A percentile compares a stretch with the other conserved stretches of the same genome.
Evolutionary conservation across 2,888 invertebrate species (phyloP).

Genomic region (Celastrina argiolus): DNA sequence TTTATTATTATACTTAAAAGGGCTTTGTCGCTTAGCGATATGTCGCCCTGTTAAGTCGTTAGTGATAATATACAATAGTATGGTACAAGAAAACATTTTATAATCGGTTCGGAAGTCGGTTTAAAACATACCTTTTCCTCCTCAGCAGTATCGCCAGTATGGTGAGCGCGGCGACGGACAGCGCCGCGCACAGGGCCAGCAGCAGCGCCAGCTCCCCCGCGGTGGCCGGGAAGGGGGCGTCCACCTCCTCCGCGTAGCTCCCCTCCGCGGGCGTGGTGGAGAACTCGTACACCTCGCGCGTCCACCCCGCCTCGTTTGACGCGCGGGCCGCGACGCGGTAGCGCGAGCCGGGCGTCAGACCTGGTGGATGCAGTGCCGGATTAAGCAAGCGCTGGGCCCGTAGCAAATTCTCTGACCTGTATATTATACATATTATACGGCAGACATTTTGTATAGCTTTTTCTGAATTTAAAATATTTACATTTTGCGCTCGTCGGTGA

Average conservation of each 20-base stretch:
- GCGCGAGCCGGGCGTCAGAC: conserved; percentile 76
- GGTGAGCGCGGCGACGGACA: conserved; percentile 75
- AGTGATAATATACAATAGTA: too few species aligned
- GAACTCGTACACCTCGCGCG: conserved; percentile 79
- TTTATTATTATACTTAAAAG: too few species aligned
- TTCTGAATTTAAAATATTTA: too few species aligned
- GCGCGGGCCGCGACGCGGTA: conserved; percentile 80
- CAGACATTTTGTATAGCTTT: too few species aligned
- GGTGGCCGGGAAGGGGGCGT: conserved; percentile 68
- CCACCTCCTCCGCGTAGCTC: conserved; percentile 65
- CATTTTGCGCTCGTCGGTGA: too few species aligned
- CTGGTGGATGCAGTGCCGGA: conserved; percentile 38
- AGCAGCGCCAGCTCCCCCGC: conserved; percentile 68
- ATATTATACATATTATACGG: too few species aligned
- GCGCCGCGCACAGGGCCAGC: conserved; percentile 75
- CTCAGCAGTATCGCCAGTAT: conserved; percentile 79
- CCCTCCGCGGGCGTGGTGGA: conserved; percentile 77
- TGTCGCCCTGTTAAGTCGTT: too few species aligned
- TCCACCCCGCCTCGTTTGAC: conserved; percentile 80
- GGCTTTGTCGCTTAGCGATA: too few species aligned
- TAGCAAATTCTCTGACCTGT: too few species aligned
- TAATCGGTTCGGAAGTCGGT: too few species aligned
- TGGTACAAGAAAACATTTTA: too few species aligned
- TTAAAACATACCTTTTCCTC: conserved; percentile 56
- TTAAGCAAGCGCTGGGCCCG: too few species aligned